Evolutionary conservation across 1,140 invertebrate genomes (phyloP).

Genomic region (Drosophila ananassae): DNA sequence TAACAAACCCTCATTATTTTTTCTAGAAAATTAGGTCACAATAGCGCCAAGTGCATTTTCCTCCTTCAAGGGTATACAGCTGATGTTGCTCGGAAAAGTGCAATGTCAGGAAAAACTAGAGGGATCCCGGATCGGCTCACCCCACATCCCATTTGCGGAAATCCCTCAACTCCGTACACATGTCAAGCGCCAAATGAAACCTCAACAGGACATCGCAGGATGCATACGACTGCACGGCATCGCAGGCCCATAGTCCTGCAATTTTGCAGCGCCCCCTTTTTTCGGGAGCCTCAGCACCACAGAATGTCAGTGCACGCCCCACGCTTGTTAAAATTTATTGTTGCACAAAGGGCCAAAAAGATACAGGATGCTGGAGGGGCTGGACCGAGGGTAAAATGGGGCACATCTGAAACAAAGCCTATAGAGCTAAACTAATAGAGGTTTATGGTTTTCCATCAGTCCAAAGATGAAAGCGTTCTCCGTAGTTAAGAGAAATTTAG

Average conservation of each 20-base stretch:
- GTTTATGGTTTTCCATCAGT: slow-evolving; percentile 42
- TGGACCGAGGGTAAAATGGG: neutral
- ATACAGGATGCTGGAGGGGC: neutral
- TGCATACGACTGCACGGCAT: slow-evolving; percentile 27
- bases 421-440: slow-evolving; percentile 72
- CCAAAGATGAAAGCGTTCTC: slow-evolving; percentile 7
- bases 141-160: slow-evolving; percentile 12
- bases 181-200: slow-evolving; percentile 81
- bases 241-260: slow-evolving; percentile 22
- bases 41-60: neutral
- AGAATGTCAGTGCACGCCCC: slow-evolving; percentile 73
- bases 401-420: slow-evolving; percentile 13
- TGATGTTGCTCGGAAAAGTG: slow-evolving; percentile 21
- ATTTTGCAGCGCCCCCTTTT: slow-evolving; percentile 26
- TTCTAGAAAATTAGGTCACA: neutral
- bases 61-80: neutral
- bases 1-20: no score
- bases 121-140: neutral
- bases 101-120: slow-evolving; percentile 36
- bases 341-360: slow-evolving; percentile 60
- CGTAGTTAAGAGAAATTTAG: slow-evolving; percentile 31
- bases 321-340: slow-evolving; percentile 78
- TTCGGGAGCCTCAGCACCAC: slow-evolving; percentile 40
- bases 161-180: slow-evolving; percentile 60
- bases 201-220: slow-evolving; percentile 56